A percentile compares a stretch with the other conserved stretches of the same genome.
phyloP scores from a whole-genome alignment of 23 tunicate genomes.

The Ciona savignyi region DNA sequence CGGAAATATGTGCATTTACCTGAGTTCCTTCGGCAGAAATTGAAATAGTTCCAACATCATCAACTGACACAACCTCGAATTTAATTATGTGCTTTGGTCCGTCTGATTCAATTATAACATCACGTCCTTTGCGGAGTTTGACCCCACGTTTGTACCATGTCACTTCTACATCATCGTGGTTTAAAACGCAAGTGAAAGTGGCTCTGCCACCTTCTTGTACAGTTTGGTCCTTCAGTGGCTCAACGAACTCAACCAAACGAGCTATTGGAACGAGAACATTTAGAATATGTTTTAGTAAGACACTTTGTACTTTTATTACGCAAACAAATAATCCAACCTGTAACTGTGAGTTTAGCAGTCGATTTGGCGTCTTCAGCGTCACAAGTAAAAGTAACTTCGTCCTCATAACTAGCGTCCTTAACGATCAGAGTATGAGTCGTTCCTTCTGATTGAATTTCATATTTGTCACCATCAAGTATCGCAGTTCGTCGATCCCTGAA shows the following conservation, averaged over 20 bases:
- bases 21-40: slow-evolving; percentile 66
- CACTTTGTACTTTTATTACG: background rate
- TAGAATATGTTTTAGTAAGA: background rate
- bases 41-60: slow-evolving; percentile 44
- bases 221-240: slow-evolving; percentile 35
- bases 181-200: slow-evolving; percentile 47
- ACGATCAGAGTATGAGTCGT: slow-evolving; percentile 26
- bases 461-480: slow-evolving; percentile 25
- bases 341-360: slow-evolving; percentile 48
- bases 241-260: slow-evolving; percentile 54
- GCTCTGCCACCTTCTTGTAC: slow-evolving; percentile 32
- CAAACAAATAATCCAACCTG: slow-evolving; percentile 23
- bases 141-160: slow-evolving; percentile 68
- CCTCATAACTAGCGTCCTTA: slow-evolving; percentile 47
- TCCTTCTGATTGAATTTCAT: slow-evolving; percentile 50
- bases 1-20: slow-evolving; percentile 15
- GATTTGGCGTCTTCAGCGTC: slow-evolving; percentile 50
- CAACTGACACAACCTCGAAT: slow-evolving; percentile 19
- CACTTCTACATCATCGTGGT: slow-evolving; percentile 67
- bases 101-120: slow-evolving; percentile 19
- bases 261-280: slow-evolving; percentile 15
- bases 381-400: slow-evolving; percentile 68
- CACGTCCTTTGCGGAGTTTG: slow-evolving; percentile 32
- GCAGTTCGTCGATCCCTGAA: slow-evolving; percentile 30
- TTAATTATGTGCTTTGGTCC: slow-evolving; percentile 40